Evolutionary conservation across 2,797 vertebrate genomes (phyloP).

Genomic region (Prunella strophiata): DNA sequence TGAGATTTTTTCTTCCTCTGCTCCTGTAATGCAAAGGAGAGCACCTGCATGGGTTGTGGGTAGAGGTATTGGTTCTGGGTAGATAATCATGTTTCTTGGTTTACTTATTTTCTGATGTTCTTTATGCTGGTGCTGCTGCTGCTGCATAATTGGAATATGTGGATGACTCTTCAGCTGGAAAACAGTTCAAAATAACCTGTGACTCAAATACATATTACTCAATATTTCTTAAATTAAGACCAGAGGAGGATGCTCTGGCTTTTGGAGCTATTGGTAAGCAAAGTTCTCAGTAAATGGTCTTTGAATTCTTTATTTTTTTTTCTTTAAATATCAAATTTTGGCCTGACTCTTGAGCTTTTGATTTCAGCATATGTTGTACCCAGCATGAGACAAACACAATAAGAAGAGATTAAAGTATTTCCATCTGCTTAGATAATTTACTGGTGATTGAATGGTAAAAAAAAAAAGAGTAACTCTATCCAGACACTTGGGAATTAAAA

Average conservation of each 20-base stretch:
- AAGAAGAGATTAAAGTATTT: background rate
- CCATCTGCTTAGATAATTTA: background rate
- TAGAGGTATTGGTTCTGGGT: accelerated
- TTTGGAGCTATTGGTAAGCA: background rate
- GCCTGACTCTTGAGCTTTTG: background rate
- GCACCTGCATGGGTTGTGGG: accelerated
- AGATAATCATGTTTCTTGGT: background rate
- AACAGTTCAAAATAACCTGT: background rate
- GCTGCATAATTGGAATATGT: background rate
- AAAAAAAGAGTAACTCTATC: background rate
- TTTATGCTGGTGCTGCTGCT: background rate
- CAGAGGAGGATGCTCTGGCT: background rate
- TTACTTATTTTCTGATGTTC: background rate
- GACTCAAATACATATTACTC: background rate
- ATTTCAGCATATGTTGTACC: background rate
- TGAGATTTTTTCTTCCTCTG: background rate
- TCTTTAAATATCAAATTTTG: background rate
- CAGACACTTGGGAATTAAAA: background rate
- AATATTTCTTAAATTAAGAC: background rate
- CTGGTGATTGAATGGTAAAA: background rate
- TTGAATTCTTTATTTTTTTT: background rate
- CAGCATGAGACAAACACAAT: background rate
- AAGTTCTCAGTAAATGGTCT: background rate
- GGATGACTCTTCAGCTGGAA: background rate
- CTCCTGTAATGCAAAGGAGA: background rate